A percentile compares a stretch with the other conserved stretches of the same genome.
Evolutionary conservation across 37 sponge, comb jelly and placozoan genomes (phyloP).

Genomic region (Aphrocallistes beatrix): DNA sequence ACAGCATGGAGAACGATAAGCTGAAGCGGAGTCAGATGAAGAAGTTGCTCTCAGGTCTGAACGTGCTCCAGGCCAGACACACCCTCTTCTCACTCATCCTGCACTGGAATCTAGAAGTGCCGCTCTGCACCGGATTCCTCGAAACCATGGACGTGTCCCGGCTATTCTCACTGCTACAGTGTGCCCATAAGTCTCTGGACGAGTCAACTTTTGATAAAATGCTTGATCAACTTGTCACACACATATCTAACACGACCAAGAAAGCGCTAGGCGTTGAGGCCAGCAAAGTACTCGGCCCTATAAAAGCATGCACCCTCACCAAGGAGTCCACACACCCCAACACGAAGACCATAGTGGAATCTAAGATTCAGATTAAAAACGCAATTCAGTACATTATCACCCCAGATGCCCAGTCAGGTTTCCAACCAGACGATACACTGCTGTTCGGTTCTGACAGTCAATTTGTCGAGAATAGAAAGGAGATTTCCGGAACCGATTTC

Average conservation of each 20-base stretch:
- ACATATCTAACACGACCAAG: not conserved
- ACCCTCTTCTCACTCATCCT: not conserved
- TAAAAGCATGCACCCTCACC: not conserved
- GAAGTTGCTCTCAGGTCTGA: not conserved
- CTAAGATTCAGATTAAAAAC: not conserved
- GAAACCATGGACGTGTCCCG: not conserved
- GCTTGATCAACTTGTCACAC: not conserved
- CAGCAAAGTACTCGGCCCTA: not conserved
- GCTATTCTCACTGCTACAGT: not conserved
- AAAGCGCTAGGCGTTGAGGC: not conserved
- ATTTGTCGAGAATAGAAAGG: not conserved
- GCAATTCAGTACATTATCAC: not conserved
- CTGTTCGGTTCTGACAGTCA: not conserved
- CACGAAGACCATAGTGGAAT: not conserved
- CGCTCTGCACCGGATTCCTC: not conserved
- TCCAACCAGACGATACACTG: not conserved
- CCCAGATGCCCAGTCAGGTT: not conserved
- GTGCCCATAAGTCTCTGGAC: not conserved
- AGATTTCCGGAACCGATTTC: not conserved
- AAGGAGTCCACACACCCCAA: slow-evolving; percentile 1
- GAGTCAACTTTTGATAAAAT: not conserved
- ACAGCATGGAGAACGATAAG: not conserved
- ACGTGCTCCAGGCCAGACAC: not conserved
- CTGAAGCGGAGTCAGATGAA: not conserved
- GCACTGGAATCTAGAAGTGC: not conserved